A percentile compares a stretch with the other conserved stretches of the same genome.
Evolutionary conservation across 1,140 invertebrate species (phyloP).

Genomic region (Drosophila cardini): DNA sequence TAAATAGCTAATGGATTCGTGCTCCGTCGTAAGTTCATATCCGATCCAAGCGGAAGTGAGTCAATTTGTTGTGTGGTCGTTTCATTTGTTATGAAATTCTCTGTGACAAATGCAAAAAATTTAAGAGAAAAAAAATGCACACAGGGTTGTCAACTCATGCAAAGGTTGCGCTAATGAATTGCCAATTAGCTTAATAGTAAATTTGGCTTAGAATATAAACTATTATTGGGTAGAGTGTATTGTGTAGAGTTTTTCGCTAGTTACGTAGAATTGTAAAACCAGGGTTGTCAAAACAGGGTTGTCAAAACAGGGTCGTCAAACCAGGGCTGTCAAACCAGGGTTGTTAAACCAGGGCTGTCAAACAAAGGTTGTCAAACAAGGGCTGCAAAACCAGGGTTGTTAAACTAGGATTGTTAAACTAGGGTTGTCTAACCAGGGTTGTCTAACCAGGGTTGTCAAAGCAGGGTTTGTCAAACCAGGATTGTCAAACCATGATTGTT

Average conservation of each 20-base stretch:
- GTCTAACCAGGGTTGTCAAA: too few species aligned
- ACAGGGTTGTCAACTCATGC: constrained; percentile 9
- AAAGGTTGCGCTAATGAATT: constrained; percentile 5
- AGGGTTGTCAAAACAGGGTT: constrained; percentile 13
- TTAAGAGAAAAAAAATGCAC: neutral
- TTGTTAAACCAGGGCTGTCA: too few species aligned
- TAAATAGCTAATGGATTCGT: neutral
- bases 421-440: too few species aligned
- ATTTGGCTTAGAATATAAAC: neutral
- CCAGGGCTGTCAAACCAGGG: too few species aligned
- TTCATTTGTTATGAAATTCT: constrained; percentile 9
- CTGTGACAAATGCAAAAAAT: constrained; percentile 2
- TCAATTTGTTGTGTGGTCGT: constrained; percentile 8
- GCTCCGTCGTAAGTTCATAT: neutral
- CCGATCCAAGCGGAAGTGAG: constrained; percentile 20
- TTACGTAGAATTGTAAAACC: neutral
- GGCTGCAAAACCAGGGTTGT: too few species aligned
- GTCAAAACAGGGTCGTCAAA: too few species aligned
- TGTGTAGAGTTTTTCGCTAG: neutral
- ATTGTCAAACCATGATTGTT: too few species aligned
- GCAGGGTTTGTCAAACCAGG: constrained; percentile 16
- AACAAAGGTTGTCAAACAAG: too few species aligned
- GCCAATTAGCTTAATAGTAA: neutral
- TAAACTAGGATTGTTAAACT: too few species aligned
- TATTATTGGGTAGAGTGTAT: neutral